Base-by-base conservation (phyloP, 2,888 invertebrate genomes). In the Dryobotodes eremita region DNA sequence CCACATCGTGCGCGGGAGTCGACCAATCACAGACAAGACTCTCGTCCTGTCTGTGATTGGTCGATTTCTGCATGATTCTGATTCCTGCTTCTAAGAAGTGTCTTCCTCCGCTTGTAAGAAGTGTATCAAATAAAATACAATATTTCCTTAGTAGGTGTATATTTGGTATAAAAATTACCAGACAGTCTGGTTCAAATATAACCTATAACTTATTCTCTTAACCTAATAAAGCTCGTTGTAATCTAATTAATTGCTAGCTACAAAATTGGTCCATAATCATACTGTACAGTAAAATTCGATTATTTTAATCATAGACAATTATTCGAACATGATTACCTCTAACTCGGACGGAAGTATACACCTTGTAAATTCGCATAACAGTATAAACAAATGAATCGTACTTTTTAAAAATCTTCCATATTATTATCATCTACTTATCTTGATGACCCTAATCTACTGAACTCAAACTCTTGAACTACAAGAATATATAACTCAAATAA, bases 131-230 rank as follows among this genome's bases (percentile, higher is more conserved):
- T 76, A 86, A 89, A 85, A 87, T 62, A 72, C 76, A 73, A 71
- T 77, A 79, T 85, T 81, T 82, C 75, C 82, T 88, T 79, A 86
- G 90, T 91, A 92, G 90, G 91, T 92, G 93, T 96, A 95, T 96
- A 96, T 96, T 96, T 96, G 96, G 96, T 96, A 96, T 95, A 96
- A 96, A 95, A 95, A 92, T 92, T 92, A 92, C 93, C 92, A 92
- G 92, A 94, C 92, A 93, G 82, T 91, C 90, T 92, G 90, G 91
- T 90, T 90, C 92, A 93, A 93, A 93, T 91, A 91, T 92, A 92
- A 94, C 92, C 92, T 91, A 92, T 90, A 92, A 92, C 91, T 93
- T 93, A 93, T 91, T 90, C 89, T 91, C 92, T 87, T 89, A 89
- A 46, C 66, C 95, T 95, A 95, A 92, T 95, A 95, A 95, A 95